Base-by-base conservation (phyloP, 2,888 invertebrate genomes). In the Thecocarcelia acutangulata region DNA sequence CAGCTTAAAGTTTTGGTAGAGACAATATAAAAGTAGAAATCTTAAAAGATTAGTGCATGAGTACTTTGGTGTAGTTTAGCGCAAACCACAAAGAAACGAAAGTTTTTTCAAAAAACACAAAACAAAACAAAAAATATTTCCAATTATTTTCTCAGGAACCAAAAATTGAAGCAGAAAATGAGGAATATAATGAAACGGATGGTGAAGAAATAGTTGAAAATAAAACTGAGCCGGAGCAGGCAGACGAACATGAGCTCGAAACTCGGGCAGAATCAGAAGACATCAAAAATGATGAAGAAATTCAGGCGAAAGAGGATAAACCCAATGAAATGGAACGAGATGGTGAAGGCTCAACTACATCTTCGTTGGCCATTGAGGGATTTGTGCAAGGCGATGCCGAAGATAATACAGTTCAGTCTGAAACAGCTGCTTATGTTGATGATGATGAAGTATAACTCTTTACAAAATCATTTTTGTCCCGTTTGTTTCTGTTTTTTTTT, bases 361-460 rank as follows among this genome's bases (percentile, higher is more conserved):
- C 90, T 42, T 87, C 90, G 50, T 77, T 90, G 86, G 91, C 90
- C 80, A 91, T 91, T 64, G 88, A 91, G 83, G 91, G 91, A 54
- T 88, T 89, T 68, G 88, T 91, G 19, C 86, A 87, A 59, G 91
- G 91, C 79, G 90, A 87, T 83, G 86, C 91, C 77, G 91, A 90
- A 87, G 91, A 91, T 89, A 89, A 86, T 88, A 90, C 90, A 88
- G 89, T 91, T 87, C 90, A 91, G 88, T 91, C 91, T 84, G 89
- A 90, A 89, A 89, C 89, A 85, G 90, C 90, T 85, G 89, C 88
- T 87, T 86, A 85, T 87, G 85, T 85, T 85, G 85, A 88, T 85
- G 74, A 70, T 21, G 59, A 82, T 78, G 88, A 91, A 87, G 88
- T 87, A 87, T 89, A 80, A 84, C 37, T 64, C 74, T 76, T 72